Evolutionary conservation across 1,140 invertebrate species (phyloP), one percentile per base, ranked within the genome.

Genomic region (Scaptomyza pallida): DNA sequence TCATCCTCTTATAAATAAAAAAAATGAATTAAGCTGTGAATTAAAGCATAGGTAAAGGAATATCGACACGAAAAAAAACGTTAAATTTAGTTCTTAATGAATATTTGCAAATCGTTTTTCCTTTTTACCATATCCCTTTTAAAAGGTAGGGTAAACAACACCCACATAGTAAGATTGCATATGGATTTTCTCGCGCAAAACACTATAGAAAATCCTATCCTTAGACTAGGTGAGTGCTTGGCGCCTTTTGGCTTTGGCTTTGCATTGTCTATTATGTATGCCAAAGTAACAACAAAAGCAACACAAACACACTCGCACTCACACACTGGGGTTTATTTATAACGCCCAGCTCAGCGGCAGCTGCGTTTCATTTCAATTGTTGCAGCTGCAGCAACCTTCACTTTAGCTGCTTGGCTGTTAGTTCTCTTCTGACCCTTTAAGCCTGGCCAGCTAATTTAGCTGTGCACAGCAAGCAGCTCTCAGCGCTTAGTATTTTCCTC

Each of bases 331-430:
- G 9, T n/a, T 8, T 43, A 48, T 12, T 19, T 50, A 26, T 8
- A 23, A 26, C 19, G 48, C 17, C 13, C 4, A 47, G 10, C 33
- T 51, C 74, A 65, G 76, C 76, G 52, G 56, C 55, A 51, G 56
- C 62, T 64, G 79, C 33, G 44, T 78, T 83, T 71, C 78, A 83
- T 82, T 82, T 83, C 64, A 78, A 75, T 78, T 82, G 78, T 83
- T 78, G 64, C 64, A 54, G 52, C 50, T 72, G 48, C 62, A 50
- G 13, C 23, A 43, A 63, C 44, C 44, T 67, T 67, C 57, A 16
- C 41, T 54, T 62, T 33, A 47, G 21, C 23, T 26, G 17, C 62
- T 52, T 47, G 67, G 64, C 17, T 57, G 54, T 43, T 68, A 26
- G 35, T n/a, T 3, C 33, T 48, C 13, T 43, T 75, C 40, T 81